Percentiles rank a stretch among this genome's conserved stretches.
Evolutionary conservation across 2,797 vertebrate genomes (phyloP).

Genomic region (Oreonectes daqikongensis): DNA sequence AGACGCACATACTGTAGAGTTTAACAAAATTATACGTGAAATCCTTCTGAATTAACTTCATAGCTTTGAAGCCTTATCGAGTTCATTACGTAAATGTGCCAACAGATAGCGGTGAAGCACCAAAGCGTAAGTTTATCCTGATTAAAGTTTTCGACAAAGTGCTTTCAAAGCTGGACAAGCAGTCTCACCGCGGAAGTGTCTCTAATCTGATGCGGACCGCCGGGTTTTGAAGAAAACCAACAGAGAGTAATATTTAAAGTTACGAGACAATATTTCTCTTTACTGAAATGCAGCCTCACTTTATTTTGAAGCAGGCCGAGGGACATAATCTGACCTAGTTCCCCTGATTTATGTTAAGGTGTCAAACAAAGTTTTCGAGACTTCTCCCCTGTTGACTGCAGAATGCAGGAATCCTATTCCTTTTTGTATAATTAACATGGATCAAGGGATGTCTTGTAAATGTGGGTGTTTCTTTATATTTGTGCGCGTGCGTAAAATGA

Average conservation of each 20-base stretch:
- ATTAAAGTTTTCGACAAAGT: conserved; percentile 29
- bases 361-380: conserved; percentile 60
- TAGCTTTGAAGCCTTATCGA: background rate
- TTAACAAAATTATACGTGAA: conserved; percentile 35
- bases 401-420: conserved; percentile 51
- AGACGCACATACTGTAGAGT: background rate
- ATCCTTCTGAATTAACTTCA: conserved; percentile 16
- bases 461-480: conserved; percentile 25
- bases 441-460: conserved; percentile 47
- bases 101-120: background rate
- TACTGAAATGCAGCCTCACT: conserved; percentile 56
- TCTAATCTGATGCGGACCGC: conserved; percentile 37
- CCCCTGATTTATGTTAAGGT: conserved; percentile 67
- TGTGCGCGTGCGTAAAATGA: conserved; percentile 41
- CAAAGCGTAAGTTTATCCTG: background rate
- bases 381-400: conserved; percentile 60
- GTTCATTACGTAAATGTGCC: background rate
- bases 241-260: conserved; percentile 56
- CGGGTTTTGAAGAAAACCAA: conserved; percentile 49
- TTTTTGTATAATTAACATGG: conserved; percentile 59
- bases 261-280: conserved; percentile 59
- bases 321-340: conserved; percentile 64
- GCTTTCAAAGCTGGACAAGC: conserved; percentile 19
- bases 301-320: conserved; percentile 61
- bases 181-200: conserved; percentile 36